phyloP scores from a whole-genome alignment of 2,113 vertebrate genomes.

The Lethenteron camtschaticum region DNA sequence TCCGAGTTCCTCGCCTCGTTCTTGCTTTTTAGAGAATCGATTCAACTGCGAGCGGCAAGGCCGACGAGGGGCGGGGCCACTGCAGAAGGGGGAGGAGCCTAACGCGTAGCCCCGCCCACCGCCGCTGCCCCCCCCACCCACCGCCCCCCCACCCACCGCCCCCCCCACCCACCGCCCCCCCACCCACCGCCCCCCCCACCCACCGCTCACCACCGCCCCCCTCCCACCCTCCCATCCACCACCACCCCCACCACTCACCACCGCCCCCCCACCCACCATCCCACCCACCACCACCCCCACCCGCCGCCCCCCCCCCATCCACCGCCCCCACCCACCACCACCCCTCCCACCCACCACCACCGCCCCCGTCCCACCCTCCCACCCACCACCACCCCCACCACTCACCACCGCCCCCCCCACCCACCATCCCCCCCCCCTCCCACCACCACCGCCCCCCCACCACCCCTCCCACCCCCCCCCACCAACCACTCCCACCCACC shows the following conservation, averaged over 20 bases:
- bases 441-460: background rate
- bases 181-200: background rate
- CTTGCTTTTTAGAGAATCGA: no score
- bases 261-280: background rate
- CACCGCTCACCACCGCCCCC: no score
- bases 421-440: background rate
- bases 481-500: background rate
- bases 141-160: background rate
- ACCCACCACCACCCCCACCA: background rate
- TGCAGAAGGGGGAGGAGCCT: no score
- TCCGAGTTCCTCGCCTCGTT: no score
- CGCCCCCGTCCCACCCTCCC: background rate
- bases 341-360: background rate
- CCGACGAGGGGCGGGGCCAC: no score
- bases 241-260: background rate
- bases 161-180: background rate
- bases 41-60: no score
- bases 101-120: background rate
- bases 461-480: background rate
- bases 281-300: background rate
- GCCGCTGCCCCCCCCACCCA: background rate
- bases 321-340: no score
- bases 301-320: no score
- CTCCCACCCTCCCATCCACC: no score
- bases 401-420: no score